Evolutionary conservation across 2,113 vertebrate genomes (phyloP), one percentile per base, ranked within the genome.

Genomic region (Stegostoma tigrinum): DNA sequence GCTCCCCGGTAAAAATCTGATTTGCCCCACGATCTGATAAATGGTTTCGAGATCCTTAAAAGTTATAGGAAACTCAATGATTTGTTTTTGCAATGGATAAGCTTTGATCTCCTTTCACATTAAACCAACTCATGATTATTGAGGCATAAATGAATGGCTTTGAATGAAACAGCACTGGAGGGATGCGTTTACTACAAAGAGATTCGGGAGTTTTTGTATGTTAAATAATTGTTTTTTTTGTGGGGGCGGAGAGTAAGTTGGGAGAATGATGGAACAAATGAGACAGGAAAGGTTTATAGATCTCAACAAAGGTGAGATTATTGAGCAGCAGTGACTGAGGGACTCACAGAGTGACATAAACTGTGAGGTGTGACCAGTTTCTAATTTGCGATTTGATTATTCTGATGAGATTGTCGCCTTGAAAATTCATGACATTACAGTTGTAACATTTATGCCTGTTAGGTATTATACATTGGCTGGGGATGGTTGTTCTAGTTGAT

Each of bases 31-130:
- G 30, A 61, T 90, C 87, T 93, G 89, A 66, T 93, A 64, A 93
- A 21, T 67, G 89, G 89, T 24, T 93, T 66, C 61, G 21, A n/a
- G 48, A 91, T 91, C 87, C 30, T 91, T 91, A 91, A 91, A 91
- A 61, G 30, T 91, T 91, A 91, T 55, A n/a, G 52, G 55, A 64
- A 91, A 91, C 55, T 64, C 30, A 64, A 64, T n/a, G 55, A 64
- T 91, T 64, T 89, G 80, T 55, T 89, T 90, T 64, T 55, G 52
- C 87, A 61, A 61, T 38, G 61, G 61, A 91, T 66, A 38, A 93
- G 61, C 89, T 38, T 93, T 93, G 89, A 93, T 93, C 17, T 66
- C 55, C n/a, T 66, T 93, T 93, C 17, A 34, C 38, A 93, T 19
- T 66, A 66, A 66, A 93, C 34, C 7, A 38, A 42, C 61, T 93